Base-by-base conservation (phyloP, 2,113 vertebrate genomes). In the Pyrgilauda ruficollis region DNA sequence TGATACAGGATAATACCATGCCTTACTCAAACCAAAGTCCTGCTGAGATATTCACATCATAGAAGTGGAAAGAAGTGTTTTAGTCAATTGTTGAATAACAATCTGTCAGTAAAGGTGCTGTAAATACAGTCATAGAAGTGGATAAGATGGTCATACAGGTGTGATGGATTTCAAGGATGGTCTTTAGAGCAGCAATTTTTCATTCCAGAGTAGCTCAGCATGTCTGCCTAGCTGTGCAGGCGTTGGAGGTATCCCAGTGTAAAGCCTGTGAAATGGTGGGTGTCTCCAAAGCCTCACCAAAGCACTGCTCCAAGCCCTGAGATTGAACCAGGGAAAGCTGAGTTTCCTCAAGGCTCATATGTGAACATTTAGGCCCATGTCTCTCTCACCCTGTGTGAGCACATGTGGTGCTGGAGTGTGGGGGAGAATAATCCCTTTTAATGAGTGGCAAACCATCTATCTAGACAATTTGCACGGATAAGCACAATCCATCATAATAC, bases 401-500 rank as follows among this genome's bases (percentile, higher is more conserved):
- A 59, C 87, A 70, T 33, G 26, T 91, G 85, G 82, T 68, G 74
- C 22, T 87, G 11, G 61, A 24, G 77, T 9, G 82, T 0, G 5
- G 22, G 52, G 30, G 17, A 88, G 72, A 93, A 70, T 59, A 68
- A 88, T 92, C 83, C 76, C 61, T 80, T 93, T 87, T 88, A 81
- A 78, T 66, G 83, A 93, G 79, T 72, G 85, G 85, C 88, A 91
- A 93, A 76, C 44, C 49, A 9, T 92, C 83, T 74, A 20, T 44
- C 22, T 30, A 30, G 87, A 79, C 81, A 89, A 82, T 94, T 93
- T 93, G 84, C 84, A 53, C 85, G 91, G 84, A 35, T 93, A 95
- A 94, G 76, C 9, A 4, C 92, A 86, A 95, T 94, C 94, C 85
- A 90, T 96, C 95, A 88, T 78, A 52, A 84, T 68, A 64, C 72